A percentile compares a stretch with the other conserved stretches of the same genome.
phyloP scores from a whole-genome alignment of 2,888 invertebrate species.

The Labia minor region DNA sequence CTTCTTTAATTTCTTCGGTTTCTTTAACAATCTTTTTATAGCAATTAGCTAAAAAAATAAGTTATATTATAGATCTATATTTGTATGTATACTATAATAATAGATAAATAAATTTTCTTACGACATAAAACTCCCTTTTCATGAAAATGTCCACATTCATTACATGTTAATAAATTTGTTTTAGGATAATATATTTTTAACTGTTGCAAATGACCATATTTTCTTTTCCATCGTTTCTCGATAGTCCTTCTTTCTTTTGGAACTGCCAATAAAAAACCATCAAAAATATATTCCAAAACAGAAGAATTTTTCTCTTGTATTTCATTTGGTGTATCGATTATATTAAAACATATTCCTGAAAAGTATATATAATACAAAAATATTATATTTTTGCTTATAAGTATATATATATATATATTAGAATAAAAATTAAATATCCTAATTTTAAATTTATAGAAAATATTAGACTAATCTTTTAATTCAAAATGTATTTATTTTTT shows the following conservation, averaged over 20 bases:
- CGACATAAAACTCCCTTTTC: slow-evolving; percentile 71
- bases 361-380: not conserved
- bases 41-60: slow-evolving; percentile 57
- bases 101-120: slow-evolving; percentile 39
- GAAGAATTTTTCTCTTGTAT: not conserved
- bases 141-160: slow-evolving; percentile 73
- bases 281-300: slow-evolving; percentile 50
- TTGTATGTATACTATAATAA: slow-evolving; percentile 18
- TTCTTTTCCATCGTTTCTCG: slow-evolving; percentile 61
- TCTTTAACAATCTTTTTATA: slow-evolving; percentile 72
- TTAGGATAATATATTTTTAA: slow-evolving; percentile 63
- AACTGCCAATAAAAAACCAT: slow-evolving; percentile 67
- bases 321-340: not conserved
- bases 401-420: not conserved
- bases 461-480: too few species aligned
- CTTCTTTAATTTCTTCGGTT: slow-evolving; percentile 66
- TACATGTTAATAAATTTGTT: slow-evolving; percentile 62
- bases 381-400: not conserved
- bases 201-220: slow-evolving; percentile 54
- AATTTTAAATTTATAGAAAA: too few species aligned
- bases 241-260: slow-evolving; percentile 66
- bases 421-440: not conserved
- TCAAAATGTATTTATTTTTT: not conserved
- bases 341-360: slow-evolving; percentile 14
- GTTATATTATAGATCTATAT: too few species aligned